These are phyloP conservation scores for Orchesella cincta DNA, from an alignment of 1,140 invertebrate genomes.

Conservation along the genomic window DNA sequence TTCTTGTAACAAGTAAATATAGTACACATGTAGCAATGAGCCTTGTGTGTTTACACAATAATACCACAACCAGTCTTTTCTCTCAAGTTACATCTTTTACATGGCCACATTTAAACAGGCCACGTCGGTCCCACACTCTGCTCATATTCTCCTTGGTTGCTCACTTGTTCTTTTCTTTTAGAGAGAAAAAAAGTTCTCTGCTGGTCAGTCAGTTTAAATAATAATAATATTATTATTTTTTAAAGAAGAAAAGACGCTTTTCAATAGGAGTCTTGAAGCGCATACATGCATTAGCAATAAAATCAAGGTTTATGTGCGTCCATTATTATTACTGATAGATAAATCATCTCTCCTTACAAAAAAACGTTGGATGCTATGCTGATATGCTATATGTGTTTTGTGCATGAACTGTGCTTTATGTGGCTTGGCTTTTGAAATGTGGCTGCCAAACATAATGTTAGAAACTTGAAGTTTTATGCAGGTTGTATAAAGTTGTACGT, in stretches of 20 bases:
- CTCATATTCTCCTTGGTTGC: neutral
- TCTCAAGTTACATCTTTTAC: neutral
- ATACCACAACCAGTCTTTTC: neutral
- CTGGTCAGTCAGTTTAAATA: neutral
- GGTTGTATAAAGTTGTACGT: too few relatives aligned
- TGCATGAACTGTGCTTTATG: neutral
- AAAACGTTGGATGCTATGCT: neutral
- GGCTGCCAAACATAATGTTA: too few relatives aligned
- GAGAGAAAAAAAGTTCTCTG: too few relatives aligned
- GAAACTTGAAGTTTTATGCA: too few relatives aligned
- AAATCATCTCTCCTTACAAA: neutral
- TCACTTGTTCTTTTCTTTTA: too few relatives aligned
- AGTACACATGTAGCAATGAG: neutral
- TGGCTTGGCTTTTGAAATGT: neutral
- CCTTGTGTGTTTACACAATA: too few relatives aligned
- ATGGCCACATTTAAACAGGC: neutral
- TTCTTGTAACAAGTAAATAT: neutral
- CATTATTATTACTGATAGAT: neutral
- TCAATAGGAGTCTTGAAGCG: neutral
- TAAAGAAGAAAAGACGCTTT: neutral
- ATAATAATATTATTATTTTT: neutral
- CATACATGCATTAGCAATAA: neutral
- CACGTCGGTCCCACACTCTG: slow-evolving; percentile 8
- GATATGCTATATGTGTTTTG: neutral
- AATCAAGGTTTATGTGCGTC: neutral